Base-by-base conservation (phyloP, 2,797 vertebrate species). In the Cichlasoma orientale region DNA sequence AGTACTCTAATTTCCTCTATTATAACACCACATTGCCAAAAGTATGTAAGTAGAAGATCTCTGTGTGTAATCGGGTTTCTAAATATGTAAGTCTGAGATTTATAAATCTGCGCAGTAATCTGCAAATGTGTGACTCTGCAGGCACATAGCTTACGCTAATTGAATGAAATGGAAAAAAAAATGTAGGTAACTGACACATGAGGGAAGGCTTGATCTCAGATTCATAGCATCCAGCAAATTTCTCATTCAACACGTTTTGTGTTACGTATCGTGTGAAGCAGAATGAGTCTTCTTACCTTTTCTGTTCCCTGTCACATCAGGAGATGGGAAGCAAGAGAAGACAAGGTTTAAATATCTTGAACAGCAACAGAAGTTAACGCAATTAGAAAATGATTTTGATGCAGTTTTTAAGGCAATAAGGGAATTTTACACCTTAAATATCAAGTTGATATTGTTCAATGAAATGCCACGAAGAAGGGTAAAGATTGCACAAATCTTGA, bases 241-340 rank as follows among this genome's bases (percentile, higher is more conserved):
- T 66, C 9, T 47, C 38, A 68, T 68, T 50, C 41, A 68, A 4
- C 23, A 27, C 23, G 29, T 68, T 47, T 47, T 47, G 25, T 68
- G 5, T 29, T 68, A 50, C 10, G 5, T 13, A 18, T 47, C 19
- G 61, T 13, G 9, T 44, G 1, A 59, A 50, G 14, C 52, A 16
- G 5, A 78, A 47, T 52, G 57, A 56, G 33, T 4, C 33, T 79
- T 94, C 98, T 98, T 96, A 99, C 98, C 97, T 96, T 94, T 97
- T 98, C 84, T 97, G 97, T 92, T 98, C 97, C 95, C 97, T 99
- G 96, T 38, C 89, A 93, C 84, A 93, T 92, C 95, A 94, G 89
- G 86, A 91, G 83, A 80, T 82, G 57, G 82, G 66, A 92, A 93
- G 14, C 82, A 75, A 87, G 91, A 90, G 78, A 77, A 88, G 86